Percentiles rank a stretch among this genome's conserved stretches.
These are phyloP conservation scores for Caenorhabditis sp. DNA, from an alignment of 2,888 invertebrate species.

Conservation along the genomic window DNA sequence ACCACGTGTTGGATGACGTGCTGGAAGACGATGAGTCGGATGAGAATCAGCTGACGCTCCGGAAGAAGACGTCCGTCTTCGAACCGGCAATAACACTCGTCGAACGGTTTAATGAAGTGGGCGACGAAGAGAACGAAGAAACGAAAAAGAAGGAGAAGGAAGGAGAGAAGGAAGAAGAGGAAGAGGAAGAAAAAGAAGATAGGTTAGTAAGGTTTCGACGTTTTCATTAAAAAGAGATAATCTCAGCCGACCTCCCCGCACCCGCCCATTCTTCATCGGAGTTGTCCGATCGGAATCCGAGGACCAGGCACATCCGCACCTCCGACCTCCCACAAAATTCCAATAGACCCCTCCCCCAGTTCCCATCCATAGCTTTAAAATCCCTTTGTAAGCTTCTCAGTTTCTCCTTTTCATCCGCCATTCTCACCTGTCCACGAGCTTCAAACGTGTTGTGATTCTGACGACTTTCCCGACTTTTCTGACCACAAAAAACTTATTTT, in stretches of 20 bases:
- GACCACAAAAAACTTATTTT: slow-evolving; percentile 32
- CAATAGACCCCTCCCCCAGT: slow-evolving; percentile 6
- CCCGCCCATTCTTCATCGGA: slow-evolving; percentile 55
- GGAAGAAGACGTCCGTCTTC: slow-evolving; percentile 45
- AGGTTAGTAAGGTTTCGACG: no score
- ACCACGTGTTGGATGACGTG: slow-evolving; percentile 65
- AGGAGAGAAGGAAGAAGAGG: not conserved
- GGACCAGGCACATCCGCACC: slow-evolving; percentile 51
- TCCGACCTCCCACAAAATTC: slow-evolving; percentile 43
- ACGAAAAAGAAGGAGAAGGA: not conserved
- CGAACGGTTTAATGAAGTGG: slow-evolving; percentile 35
- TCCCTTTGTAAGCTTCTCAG: not conserved
- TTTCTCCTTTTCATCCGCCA: not conserved
- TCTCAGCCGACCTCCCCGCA: slow-evolving; percentile 30
- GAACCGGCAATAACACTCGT: slow-evolving; percentile 55
- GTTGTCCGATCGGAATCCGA: slow-evolving; percentile 52
- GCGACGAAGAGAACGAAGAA: slow-evolving; percentile 19
- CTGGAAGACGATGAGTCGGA: slow-evolving; percentile 63
- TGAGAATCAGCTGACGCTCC: slow-evolving; percentile 45
- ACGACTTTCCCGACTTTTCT: not conserved
- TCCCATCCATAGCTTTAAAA: slow-evolving; percentile 16
- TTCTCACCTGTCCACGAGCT: slow-evolving; percentile 1
- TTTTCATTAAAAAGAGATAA: not conserved
- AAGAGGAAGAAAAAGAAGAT: not conserved
- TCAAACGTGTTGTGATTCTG: slow-evolving; percentile 1